Conservation (phyloP, 2,113 vertebrate genomes). For the Pachyramphus minor region DNA sequence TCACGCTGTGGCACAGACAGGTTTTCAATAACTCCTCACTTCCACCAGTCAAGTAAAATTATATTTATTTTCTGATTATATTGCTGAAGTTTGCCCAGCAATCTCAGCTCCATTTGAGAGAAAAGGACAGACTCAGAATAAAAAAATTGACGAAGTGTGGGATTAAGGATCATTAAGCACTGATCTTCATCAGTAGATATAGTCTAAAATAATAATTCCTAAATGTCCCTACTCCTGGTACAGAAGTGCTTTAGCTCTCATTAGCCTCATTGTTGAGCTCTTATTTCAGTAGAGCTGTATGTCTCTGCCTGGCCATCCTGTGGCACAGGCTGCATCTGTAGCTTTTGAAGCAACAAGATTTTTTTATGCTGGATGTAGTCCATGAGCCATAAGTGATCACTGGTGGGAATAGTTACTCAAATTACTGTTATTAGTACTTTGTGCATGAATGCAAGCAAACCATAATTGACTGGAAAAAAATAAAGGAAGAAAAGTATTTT, state of each 20-base stretch:
- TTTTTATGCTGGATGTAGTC: background rate
- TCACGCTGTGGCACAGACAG: background rate
- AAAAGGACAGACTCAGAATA: background rate
- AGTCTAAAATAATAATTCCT: background rate
- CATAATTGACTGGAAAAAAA: background rate
- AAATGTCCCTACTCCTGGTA: background rate
- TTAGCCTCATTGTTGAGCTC: background rate
- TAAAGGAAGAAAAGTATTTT: background rate
- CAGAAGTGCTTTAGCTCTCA: background rate
- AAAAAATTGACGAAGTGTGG: background rate
- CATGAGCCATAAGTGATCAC: background rate
- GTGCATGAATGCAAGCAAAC: conserved; percentile 14
- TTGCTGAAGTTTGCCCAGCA: background rate
- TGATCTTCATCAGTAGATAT: background rate
- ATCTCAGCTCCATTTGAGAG: background rate
- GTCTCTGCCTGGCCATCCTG: background rate
- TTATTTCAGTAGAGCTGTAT: background rate
- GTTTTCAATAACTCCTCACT: background rate
- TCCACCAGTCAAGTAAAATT: background rate
- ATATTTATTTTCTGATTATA: background rate
- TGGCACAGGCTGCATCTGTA: background rate
- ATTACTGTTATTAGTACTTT: conserved; percentile 33
- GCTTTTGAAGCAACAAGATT: background rate
- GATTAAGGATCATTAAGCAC: background rate
- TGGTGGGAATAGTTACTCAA: background rate